A percentile compares a stretch with the other conserved stretches of the same genome.
phyloP scores from a whole-genome alignment of 2,888 invertebrate genomes.

The Liopterus haemorrhoidalis region DNA sequence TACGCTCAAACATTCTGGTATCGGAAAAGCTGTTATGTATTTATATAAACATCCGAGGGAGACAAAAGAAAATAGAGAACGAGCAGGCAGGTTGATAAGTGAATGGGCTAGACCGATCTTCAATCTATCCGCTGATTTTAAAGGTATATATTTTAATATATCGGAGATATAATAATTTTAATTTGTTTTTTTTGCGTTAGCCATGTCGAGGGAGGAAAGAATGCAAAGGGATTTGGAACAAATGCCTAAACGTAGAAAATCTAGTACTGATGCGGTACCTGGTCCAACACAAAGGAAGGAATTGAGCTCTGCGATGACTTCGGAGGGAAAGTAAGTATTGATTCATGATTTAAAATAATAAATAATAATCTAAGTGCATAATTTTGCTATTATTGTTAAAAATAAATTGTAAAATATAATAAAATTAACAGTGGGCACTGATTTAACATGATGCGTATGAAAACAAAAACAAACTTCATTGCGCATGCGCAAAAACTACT shows the following conservation, averaged over 20 bases:
- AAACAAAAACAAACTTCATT: no score
- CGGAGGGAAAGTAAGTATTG: constrained; percentile 53
- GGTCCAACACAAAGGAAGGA: constrained; percentile 51
- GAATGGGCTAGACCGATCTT: constrained; percentile 99
- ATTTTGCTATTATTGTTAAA: no score
- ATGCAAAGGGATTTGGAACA: constrained; percentile 88
- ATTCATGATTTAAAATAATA: no score
- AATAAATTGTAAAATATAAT: not conserved
- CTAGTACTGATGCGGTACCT: constrained; percentile 47
- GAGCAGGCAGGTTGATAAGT: constrained; percentile 87
- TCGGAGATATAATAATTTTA: constrained; percentile 10
- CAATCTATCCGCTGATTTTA: constrained; percentile 88
- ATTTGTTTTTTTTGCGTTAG: constrained; percentile 42
- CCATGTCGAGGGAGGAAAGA: constrained; percentile 88
- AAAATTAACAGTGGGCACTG: not conserved
- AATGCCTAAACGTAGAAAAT: constrained; percentile 56
- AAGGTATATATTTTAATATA: constrained; percentile 44
- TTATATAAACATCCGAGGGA: constrained; percentile 98
- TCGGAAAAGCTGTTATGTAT: constrained; percentile 99
- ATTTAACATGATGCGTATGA: no score
- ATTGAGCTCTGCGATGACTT: constrained; percentile 58
- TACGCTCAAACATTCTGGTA: constrained; percentile 89
- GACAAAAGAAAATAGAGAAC: constrained; percentile 83
- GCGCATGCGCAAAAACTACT: no score
- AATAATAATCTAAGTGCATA: no score